These are phyloP conservation scores for Liposcelis brunnea DNA, from an alignment of 2,888 invertebrate species.

Conservation along the genomic window DNA sequence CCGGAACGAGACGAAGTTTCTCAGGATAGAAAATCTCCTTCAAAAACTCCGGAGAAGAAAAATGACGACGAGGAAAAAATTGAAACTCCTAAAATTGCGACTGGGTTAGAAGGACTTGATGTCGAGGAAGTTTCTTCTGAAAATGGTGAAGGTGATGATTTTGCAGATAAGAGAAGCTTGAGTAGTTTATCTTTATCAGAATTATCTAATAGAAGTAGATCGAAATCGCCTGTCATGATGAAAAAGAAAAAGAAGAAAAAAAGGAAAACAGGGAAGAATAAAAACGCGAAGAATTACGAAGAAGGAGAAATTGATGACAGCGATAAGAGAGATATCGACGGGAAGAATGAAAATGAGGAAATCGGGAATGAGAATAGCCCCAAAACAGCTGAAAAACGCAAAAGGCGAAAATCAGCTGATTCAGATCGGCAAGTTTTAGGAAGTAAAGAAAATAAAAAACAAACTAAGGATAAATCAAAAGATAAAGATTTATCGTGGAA, in stretches of 20 bases:
- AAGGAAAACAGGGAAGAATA: conserved; percentile 16
- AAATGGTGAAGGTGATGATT: conserved; percentile 27
- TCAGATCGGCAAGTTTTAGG: conserved; percentile 12
- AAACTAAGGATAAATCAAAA: conserved; percentile 33
- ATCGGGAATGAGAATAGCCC: conserved; percentile 34
- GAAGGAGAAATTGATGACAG: conserved; percentile 41
- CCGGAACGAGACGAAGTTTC: conserved; percentile 15
- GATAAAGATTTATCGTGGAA: conserved; percentile 49
- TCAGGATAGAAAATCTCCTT: conserved; percentile 7
- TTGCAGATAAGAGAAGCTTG: conserved; percentile 20
- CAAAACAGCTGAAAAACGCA: conserved; percentile 31
- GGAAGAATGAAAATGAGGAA: conserved; percentile 21
- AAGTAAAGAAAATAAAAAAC: conserved; percentile 23
- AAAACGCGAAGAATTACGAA: conserved; percentile 25
- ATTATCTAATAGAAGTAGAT: background rate
- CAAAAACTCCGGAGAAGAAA: background rate
- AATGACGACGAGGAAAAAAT: background rate
- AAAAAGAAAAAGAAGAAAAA: conserved; percentile 15
- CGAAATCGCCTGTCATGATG: conserved; percentile 6
- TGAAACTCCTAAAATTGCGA: background rate
- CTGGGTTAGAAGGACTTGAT: conserved; percentile 14
- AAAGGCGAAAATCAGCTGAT: conserved; percentile 23
- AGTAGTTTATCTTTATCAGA: conserved; percentile 2
- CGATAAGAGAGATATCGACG: conserved; percentile 13
- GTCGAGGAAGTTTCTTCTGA: conserved; percentile 22